Evolutionary conservation across 1,140 invertebrate species (phyloP).

Genomic region (Goniozus legneri): DNA sequence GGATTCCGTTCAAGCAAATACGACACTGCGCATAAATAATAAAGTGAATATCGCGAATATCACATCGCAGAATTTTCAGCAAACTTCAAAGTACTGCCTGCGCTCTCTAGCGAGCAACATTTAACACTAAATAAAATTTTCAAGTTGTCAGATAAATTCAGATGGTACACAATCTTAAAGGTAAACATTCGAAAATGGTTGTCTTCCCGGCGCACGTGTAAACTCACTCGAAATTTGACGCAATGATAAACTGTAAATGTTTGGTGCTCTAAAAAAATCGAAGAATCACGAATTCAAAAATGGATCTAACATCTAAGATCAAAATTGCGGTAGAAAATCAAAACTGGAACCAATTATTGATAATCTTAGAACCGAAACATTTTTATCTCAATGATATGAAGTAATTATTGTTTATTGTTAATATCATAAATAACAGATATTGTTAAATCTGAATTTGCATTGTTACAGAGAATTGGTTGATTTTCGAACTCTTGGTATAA

Average conservation of each 20-base stretch:
- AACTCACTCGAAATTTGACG: not conserved
- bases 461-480: too few relatives aligned
- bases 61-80: too few relatives aligned
- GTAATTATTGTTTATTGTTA: too few relatives aligned
- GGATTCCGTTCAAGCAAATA: too few relatives aligned
- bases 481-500: too few relatives aligned
- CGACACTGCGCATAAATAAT: too few relatives aligned
- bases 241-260: not conserved
- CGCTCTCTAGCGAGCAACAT: not conserved
- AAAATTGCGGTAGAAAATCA: conserved; percentile 11
- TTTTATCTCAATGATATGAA: too few relatives aligned
- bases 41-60: too few relatives aligned
- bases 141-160: not conserved
- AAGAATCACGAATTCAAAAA: not conserved
- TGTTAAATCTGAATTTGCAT: too few relatives aligned
- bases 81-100: conserved; percentile 10
- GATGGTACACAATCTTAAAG: too few relatives aligned
- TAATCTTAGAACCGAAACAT: conserved; percentile 28
- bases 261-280: not conserved
- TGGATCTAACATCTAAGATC: conserved; percentile 4
- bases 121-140: not conserved
- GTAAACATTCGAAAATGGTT: not conserved
- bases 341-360: conserved; percentile 25
- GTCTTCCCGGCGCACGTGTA: not conserved
- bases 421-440: too few relatives aligned